Evolutionary conservation across 2,797 vertebrate genomes (phyloP), one percentile per base, ranked within the genome.

Genomic region (Trachurus trachurus): DNA sequence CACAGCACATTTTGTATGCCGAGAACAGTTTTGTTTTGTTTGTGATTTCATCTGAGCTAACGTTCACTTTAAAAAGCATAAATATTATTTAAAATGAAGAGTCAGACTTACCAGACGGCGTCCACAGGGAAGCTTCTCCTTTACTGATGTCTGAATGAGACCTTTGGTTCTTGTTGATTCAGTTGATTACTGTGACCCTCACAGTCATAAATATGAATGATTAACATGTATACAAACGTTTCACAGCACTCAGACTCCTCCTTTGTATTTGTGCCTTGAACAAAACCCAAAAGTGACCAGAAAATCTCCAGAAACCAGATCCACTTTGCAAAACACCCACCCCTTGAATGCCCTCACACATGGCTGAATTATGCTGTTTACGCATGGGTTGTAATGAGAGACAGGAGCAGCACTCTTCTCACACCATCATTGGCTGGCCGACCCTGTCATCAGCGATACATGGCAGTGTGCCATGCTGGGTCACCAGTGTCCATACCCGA

Each of bases 121-220:
- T 61, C 71, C 70, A 69, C 57, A 65, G 73, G 77, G 57, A 63
- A 47, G 75, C 65, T 56, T 86, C 74, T 84, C 50, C 54, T 63
- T 62, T 47, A 82, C 61, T 80, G 82, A 89, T 74, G 62, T 47
- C 65, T 56, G 10, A 44, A 83, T 45, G 62, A 92, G 93, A 96
- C 93, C 94, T 96, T 96, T 95, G 93, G 2, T 82, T 93, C 79
- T 67, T 82, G 61, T 71, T 83, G 61, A 63, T 82, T 76, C 70
- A 9, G 16, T 29, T 73, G 76, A 86, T 93, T 88, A 81, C 73
- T 2, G 16, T 26, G 26, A 26, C 3, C 26, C 26, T 66, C 73
- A 49, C 21, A 2, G 93, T 78, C 79, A 86, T 96, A 96, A 96
- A 96, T 12, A 89, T 94, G 57, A 96, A 96, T 95, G 81, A 96